A percentile compares a stretch with the other conserved stretches of the same genome.
phyloP scores from a whole-genome alignment of 1,140 invertebrate genomes.

The Semibalanus balanoides region DNA sequence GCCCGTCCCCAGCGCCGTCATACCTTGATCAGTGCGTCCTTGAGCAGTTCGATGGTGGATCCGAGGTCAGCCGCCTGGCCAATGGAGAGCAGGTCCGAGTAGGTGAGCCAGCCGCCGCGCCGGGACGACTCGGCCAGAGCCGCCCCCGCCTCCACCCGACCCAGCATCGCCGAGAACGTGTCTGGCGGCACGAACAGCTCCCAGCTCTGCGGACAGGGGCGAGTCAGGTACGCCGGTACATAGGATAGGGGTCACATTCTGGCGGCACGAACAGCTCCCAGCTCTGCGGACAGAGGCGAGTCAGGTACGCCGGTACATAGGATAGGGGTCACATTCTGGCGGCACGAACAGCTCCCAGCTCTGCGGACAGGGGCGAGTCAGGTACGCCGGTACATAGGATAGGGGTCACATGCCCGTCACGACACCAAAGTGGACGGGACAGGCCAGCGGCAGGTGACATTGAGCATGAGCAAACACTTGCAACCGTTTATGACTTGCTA shows the following conservation, averaged over 20 bases:
- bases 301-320: too few species aligned
- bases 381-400: too few species aligned
- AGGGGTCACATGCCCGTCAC: too few species aligned
- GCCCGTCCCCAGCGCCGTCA: neutral
- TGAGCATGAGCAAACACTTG: too few species aligned
- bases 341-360: constrained; percentile 68
- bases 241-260: too few species aligned
- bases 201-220: constrained; percentile 54
- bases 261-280: constrained; percentile 65
- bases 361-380: constrained; percentile 41
- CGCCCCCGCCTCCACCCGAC: constrained; percentile 49
- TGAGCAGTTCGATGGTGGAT: neutral
- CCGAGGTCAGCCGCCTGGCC: constrained; percentile 36
- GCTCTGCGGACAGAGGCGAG: constrained; percentile 45
- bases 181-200: constrained; percentile 55
- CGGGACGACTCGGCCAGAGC: constrained; percentile 52
- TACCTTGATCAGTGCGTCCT: neutral
- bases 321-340: too few species aligned
- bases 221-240: too few species aligned
- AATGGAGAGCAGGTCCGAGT: constrained; percentile 56
- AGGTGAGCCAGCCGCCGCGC: constrained; percentile 71
- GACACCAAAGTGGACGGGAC: too few species aligned
- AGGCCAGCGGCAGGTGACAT: too few species aligned
- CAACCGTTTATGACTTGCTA: too few species aligned
- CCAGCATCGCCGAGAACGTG: constrained; percentile 51